Evolutionary conservation across 2,113 vertebrate species (phyloP).

Genomic region (Corydoras maculifer): DNA sequence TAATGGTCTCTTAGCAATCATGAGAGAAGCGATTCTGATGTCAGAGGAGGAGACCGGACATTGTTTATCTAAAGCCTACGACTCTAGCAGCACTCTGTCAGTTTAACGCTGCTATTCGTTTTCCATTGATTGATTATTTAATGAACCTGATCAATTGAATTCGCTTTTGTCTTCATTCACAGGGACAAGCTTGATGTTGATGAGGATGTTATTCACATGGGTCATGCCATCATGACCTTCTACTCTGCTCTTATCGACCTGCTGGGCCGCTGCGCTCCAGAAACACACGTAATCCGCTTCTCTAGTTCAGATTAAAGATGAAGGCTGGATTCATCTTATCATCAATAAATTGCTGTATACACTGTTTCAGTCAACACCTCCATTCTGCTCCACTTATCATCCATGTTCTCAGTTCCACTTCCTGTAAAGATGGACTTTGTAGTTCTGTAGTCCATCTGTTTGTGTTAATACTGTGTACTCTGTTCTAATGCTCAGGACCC

Average conservation of each 20-base stretch:
- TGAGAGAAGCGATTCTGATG: slow-evolving; percentile 89
- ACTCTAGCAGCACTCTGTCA: slow-evolving; percentile 72
- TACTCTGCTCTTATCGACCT: slow-evolving; percentile 92
- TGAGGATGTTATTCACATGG: slow-evolving; percentile 88
- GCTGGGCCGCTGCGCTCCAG: slow-evolving; percentile 89
- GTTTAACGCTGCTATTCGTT: not conserved
- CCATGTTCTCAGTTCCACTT: no score
- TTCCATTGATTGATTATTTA: not conserved
- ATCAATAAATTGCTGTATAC: no score
- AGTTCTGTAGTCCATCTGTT: no score
- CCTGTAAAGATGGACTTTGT: no score
- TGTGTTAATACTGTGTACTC: no score
- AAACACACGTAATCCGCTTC: slow-evolving; percentile 81
- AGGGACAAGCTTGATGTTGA: slow-evolving; percentile 71
- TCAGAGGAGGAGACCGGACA: slow-evolving; percentile 80
- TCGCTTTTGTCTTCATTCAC: slow-evolving; percentile 4
- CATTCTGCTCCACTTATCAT: no score
- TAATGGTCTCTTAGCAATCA: slow-evolving; percentile 79
- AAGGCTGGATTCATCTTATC: no score
- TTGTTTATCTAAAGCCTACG: slow-evolving; percentile 67
- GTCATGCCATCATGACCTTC: slow-evolving; percentile 94
- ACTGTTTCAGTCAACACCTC: no score
- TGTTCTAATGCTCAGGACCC: no score
- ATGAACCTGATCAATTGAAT: not conserved
- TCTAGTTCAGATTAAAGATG: no score